These are phyloP conservation scores for Spodoptera picta DNA, from an alignment of 2,888 invertebrate species.

Conservation along the genomic window DNA sequence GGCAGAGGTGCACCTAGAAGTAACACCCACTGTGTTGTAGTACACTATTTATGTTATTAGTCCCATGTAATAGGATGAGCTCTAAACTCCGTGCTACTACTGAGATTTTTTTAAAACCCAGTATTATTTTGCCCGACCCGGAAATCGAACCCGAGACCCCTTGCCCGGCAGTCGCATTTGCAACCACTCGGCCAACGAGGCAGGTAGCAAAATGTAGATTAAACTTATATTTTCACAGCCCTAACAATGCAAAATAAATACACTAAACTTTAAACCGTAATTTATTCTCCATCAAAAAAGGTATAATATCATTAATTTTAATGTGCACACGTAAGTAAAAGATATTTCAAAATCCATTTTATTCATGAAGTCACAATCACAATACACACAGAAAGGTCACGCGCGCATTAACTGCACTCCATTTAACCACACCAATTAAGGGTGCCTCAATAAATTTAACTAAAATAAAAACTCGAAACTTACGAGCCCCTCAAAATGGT, in stretches of 20 bases:
- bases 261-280: constrained; percentile 35
- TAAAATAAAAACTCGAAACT: constrained; percentile 75
- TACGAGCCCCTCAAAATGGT: constrained; percentile 69
- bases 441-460: constrained; percentile 78
- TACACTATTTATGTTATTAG: no score
- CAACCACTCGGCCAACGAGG: no score
- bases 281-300: constrained; percentile 19
- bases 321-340: constrained; percentile 32
- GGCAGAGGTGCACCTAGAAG: no score
- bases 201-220: no score
- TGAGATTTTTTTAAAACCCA: no score
- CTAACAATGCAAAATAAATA: constrained; percentile 12
- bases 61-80: no score
- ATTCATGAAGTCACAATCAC: constrained; percentile 55
- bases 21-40: no score
- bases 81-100: no score
- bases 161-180: no score
- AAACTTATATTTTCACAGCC: no score
- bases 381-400: constrained; percentile 70
- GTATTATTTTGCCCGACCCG: no score
- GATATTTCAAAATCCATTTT: constrained; percentile 45
- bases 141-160: no score
- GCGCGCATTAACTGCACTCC: constrained; percentile 68
- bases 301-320: constrained; percentile 25
- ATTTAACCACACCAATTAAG: constrained; percentile 81